A percentile compares a stretch with the other conserved stretches of the same genome.
phyloP scores from a whole-genome alignment of 1,140 invertebrate genomes.

The Ectropis grisescens region DNA sequence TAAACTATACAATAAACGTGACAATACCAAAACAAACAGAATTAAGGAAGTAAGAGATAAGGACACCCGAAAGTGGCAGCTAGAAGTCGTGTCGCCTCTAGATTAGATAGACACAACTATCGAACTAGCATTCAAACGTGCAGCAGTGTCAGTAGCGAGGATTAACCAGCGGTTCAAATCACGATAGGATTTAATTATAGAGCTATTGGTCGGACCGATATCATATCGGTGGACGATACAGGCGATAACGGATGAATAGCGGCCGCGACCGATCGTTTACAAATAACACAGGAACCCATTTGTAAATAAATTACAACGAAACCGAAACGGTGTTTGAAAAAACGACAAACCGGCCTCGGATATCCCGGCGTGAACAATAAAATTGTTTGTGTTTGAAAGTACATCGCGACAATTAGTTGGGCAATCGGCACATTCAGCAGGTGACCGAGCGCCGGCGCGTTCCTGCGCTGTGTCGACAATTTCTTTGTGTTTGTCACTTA shows the following conservation, averaged over 20 bases:
- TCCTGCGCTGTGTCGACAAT: conserved; percentile 37
- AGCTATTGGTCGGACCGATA: conserved; percentile 11
- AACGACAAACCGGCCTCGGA: conserved; percentile 24
- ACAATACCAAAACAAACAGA: too few species aligned
- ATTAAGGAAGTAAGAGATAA: too few species aligned
- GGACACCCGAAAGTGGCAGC: too few species aligned
- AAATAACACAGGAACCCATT: conserved; percentile 23
- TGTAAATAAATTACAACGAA: conserved; percentile 30
- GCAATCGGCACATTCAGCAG: conserved; percentile 48
- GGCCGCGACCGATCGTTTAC: conserved; percentile 12
- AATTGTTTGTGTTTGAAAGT: conserved; percentile 51
- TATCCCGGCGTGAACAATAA: conserved; percentile 21
- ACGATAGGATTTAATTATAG: conserved; percentile 16
- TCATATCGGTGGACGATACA: conserved; percentile 15
- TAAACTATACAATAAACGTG: too few species aligned
- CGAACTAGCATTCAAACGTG: too few species aligned
- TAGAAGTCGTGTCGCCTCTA: too few species aligned
- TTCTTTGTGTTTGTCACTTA: conserved; percentile 29
- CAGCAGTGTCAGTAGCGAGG: conserved; percentile 1
- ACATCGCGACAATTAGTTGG: conserved; percentile 44
- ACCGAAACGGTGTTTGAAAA: conserved; percentile 20
- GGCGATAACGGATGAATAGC: conserved; percentile 14
- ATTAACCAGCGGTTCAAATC: conserved; percentile 9
- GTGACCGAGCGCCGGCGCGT: conserved; percentile 19
- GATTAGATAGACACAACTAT: too few species aligned